Evolutionary conservation across 2,797 vertebrate species (phyloP), one percentile per base, ranked within the genome.

Genomic region (Chloroceryle inda): DNA sequence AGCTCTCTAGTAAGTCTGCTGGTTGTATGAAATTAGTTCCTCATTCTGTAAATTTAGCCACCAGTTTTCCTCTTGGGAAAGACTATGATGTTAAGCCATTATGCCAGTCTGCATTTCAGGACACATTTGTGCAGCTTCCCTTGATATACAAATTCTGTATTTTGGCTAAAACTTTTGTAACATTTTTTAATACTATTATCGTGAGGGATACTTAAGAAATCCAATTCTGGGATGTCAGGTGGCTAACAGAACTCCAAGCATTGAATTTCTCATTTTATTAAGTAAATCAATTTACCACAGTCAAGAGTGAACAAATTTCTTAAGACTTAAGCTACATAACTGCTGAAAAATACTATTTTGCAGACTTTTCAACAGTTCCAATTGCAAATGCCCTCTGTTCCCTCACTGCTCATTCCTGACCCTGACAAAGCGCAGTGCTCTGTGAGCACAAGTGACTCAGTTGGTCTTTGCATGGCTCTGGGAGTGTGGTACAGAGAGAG

Each of bases 381-480:
- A 50, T 47, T 74, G 75, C 53, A 72, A 92, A 56, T 2, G 2
- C 31, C 5, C 27, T 45, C 40, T 49, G 17, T 64, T 78, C 22
- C 44, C 40, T 29, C 7, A 0, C 31, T 44, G 40, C 42, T 88
- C 40, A 27, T 29, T 64, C 58, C 35, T 52, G 31, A 76, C 22
- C 40, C 35, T 4, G 2, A 63, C 7, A 35, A 66, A 88, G 22
- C 3, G 3, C 5, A 3, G 12, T 16, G 17, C 26, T 80, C 31
- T 24, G 17, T 11, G 15, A 85, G 18, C 8, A 2, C 21, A 50
- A 29, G 38, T 2, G 11, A 20, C 52, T 18, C 21, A 68, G 35
- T 40, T 0, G 0, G 10, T 55, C 76, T 55, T 16, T 22, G 19
- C 21, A 19, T 0, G 15, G 8, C 8, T 69, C 42, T 56, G 59